These are phyloP conservation scores for Syngnathus rostellatus DNA, from an alignment of 2,797 vertebrate species.

Conservation along the genomic window DNA sequence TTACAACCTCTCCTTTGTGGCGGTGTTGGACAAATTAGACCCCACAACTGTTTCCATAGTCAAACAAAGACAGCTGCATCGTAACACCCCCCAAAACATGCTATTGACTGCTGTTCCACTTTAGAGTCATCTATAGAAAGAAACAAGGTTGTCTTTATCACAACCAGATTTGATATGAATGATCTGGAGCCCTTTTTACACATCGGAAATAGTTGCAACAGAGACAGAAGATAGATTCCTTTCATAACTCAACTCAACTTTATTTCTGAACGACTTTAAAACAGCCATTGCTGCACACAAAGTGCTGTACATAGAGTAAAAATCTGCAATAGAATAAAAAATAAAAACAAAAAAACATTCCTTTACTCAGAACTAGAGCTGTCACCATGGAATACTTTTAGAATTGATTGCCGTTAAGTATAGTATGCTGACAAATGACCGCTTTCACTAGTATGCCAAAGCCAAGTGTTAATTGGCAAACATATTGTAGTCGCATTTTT, in stretches of 20 bases:
- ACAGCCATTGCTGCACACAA: too few species aligned
- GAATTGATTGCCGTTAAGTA: neutral
- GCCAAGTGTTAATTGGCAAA: neutral
- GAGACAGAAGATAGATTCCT: too few species aligned
- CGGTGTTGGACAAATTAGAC: conserved; percentile 66
- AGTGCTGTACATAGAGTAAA: too few species aligned
- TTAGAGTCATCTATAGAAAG: conserved; percentile 58
- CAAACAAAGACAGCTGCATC: conserved; percentile 64
- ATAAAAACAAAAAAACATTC: too few species aligned
- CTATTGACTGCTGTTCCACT: conserved; percentile 47
- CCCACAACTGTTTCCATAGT: conserved; percentile 62
- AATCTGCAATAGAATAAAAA: too few species aligned
- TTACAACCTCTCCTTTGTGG: conserved; percentile 61
- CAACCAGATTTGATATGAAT: too few species aligned
- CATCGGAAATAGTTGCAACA: too few species aligned
- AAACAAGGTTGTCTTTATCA: conserved; percentile 10
- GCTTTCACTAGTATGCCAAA: neutral
- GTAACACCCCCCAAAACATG: conserved; percentile 50
- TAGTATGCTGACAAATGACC: neutral
- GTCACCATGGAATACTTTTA: too few species aligned
- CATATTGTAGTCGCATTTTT: neutral
- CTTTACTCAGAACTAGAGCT: too few species aligned
- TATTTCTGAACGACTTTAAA: too few species aligned
- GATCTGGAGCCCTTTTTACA: too few species aligned
- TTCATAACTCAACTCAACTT: too few species aligned